Percentiles rank a stretch among this genome's conserved stretches.
These are phyloP conservation scores for Camponotus vicinus DNA, from an alignment of 1,140 invertebrate species.

Conservation along the genomic window DNA sequence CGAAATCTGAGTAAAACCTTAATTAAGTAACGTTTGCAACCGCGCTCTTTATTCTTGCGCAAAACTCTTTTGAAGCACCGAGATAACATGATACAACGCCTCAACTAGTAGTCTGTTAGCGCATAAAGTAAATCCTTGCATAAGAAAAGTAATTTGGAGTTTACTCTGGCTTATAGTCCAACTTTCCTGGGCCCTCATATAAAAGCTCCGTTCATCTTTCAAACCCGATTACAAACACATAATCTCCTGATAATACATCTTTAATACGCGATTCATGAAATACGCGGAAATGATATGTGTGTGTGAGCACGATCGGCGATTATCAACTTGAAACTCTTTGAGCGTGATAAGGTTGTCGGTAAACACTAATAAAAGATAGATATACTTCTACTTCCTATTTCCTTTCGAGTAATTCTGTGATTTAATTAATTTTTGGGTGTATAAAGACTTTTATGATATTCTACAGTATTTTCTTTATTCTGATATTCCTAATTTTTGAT, in stretches of 20 bases:
- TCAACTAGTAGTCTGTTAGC: conserved; percentile 25
- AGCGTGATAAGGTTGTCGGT: neutral
- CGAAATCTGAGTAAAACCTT: neutral
- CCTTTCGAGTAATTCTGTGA: neutral
- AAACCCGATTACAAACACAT: conserved; percentile 19
- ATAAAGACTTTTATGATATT: too few relatives aligned
- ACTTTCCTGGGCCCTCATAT: conserved; percentile 31
- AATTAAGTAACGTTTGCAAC: conserved; percentile 34
- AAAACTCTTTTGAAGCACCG: neutral
- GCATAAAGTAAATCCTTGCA: conserved; percentile 45
- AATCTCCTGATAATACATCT: conserved; percentile 25
- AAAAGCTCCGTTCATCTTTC: conserved; percentile 12
- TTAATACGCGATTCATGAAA: conserved; percentile 3
- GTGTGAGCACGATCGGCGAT: neutral
- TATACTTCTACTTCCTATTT: neutral
- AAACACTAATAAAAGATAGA: neutral
- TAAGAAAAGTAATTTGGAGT: conserved; percentile 47
- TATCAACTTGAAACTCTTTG: conserved; percentile 27
- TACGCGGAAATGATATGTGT: neutral
- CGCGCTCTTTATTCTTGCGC: conserved; percentile 27
- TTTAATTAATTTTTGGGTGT: neutral
- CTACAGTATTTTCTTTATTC: too few relatives aligned
- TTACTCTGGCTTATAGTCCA: conserved; percentile 29
- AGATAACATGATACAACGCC: conserved; percentile 20
- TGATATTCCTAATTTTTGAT: too few relatives aligned